phyloP scores from a whole-genome alignment of 1,140 invertebrate genomes.

The Penaeus indicus region DNA sequence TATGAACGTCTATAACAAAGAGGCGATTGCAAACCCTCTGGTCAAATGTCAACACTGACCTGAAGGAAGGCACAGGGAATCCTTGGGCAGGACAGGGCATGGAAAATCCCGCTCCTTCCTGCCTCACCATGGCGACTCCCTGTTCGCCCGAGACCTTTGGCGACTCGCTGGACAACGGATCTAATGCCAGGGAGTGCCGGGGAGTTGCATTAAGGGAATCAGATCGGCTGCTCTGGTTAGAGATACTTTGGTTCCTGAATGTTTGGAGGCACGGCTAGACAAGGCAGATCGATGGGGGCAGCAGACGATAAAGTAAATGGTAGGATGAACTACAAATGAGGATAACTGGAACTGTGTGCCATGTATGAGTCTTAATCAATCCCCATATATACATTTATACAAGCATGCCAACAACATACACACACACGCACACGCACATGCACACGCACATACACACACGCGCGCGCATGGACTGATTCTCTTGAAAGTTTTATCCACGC shows the following conservation, averaged over 20 bases:
- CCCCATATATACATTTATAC: background rate
- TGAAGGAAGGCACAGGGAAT: conserved; percentile 79
- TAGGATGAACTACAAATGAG: too few relatives aligned
- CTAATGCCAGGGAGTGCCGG: conserved; percentile 68
- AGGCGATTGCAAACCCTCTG: too few relatives aligned
- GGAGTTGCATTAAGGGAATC: conserved; percentile 4
- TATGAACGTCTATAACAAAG: too few relatives aligned
- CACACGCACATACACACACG: too few relatives aligned
- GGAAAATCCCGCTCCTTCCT: background rate
- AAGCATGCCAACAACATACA: background rate
- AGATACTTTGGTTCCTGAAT: too few relatives aligned
- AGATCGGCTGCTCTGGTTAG: background rate
- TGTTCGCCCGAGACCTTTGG: conserved; percentile 56
- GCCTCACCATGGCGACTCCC: background rate
- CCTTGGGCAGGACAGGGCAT: conserved; percentile 77
- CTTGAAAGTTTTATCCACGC: background rate
- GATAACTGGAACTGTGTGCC: too few relatives aligned
- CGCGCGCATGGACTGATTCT: background rate
- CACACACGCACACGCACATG: background rate
- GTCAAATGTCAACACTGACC: conserved; percentile 70
- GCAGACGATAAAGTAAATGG: too few relatives aligned
- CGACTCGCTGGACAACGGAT: conserved; percentile 69
- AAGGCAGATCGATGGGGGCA: too few relatives aligned
- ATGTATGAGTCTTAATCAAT: too few relatives aligned
- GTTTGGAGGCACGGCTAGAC: too few relatives aligned